Evolutionary conservation across 37 sponge, comb jelly and placozoan genomes (phyloP).

Genomic region (Haliclona indistincta): DNA sequence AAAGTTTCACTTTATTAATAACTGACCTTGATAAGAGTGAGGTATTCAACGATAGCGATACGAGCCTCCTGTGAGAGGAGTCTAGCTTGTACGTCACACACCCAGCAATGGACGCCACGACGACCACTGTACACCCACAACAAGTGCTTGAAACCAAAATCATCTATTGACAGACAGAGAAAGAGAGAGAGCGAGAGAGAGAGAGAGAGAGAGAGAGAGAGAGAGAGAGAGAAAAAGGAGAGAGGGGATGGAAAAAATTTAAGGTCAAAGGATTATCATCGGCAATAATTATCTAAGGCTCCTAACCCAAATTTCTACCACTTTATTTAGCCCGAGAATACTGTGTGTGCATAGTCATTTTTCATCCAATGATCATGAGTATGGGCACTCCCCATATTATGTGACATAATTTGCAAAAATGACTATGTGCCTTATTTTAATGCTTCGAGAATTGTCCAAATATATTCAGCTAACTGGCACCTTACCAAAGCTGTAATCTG

Average conservation of each 20-base stretch:
- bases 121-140: slow-evolving; percentile 99
- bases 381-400: no score
- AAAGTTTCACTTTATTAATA: not conserved
- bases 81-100: slow-evolving; percentile 87
- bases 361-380: no score
- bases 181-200: not conserved
- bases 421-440: no score
- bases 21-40: slow-evolving; percentile 76
- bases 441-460: no score
- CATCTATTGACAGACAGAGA: slow-evolving; percentile 53
- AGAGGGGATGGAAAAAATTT: not conserved
- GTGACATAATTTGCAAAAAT: no score
- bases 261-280: not conserved
- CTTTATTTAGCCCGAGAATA: no score
- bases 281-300: not conserved
- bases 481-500: no score
- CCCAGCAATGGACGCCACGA: slow-evolving; percentile 98
- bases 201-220: not conserved
- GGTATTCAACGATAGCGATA: slow-evolving; percentile 92
- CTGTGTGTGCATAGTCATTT: no score
- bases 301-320: not conserved
- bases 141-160: slow-evolving; percentile 93
- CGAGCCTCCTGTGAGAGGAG: slow-evolving; percentile 73
- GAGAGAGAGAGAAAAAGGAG: not conserved
- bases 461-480: no score